Evolutionary conservation across 2,888 invertebrate genomes (phyloP), one percentile per base, ranked within the genome.

Genomic region (Drosophila mercatorum): DNA sequence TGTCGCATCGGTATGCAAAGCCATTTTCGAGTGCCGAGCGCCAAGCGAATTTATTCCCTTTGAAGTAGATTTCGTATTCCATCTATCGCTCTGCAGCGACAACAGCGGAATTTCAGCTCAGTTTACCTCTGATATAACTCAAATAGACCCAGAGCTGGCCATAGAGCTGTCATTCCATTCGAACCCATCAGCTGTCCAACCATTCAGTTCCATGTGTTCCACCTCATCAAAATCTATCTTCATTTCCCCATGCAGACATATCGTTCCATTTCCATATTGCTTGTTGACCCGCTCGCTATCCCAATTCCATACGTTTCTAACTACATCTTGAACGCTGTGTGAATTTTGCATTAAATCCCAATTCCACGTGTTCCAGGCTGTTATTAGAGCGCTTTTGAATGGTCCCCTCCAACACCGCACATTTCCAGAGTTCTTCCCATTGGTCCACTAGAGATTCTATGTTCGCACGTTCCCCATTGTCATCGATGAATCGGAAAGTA

Each of bases 71-170:
- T 44, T 40, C 38, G 11, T 22, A 51, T 51, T 59, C 51, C 36
- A 51, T 52, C 41, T 38, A 28, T 46, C 44, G 34, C 31, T 57
- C 17, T 1, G 44, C 14, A 26, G 56, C 56, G 34, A 12, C 56
- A 56, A 56, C 56, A 43, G 10, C 44, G 38, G 38, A 49, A 60
- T 60, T 49, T 40, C 8, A 40, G 60, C 53, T 61, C 60, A 34
- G 41, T n/a, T 53, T 53, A 52, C 52, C 14, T 43, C 34, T 51
- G 31, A 34, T 52, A 8, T 38, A 31, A 40, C 49, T 59, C 28
- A 49, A 49, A 49, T 22, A 34, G 22, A 14, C 22, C 12, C 51
- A 51, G 11, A 14, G 17, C 22, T 5, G 22, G 14, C 17, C 34
- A 14, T 22, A 57, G 31, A 14, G 14, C 36, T 36, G 17, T 1